Evolutionary conservation across 2,113 vertebrate species (phyloP), one percentile per base, ranked within the genome.

Genomic region (Coregonus clupeaformis): DNA sequence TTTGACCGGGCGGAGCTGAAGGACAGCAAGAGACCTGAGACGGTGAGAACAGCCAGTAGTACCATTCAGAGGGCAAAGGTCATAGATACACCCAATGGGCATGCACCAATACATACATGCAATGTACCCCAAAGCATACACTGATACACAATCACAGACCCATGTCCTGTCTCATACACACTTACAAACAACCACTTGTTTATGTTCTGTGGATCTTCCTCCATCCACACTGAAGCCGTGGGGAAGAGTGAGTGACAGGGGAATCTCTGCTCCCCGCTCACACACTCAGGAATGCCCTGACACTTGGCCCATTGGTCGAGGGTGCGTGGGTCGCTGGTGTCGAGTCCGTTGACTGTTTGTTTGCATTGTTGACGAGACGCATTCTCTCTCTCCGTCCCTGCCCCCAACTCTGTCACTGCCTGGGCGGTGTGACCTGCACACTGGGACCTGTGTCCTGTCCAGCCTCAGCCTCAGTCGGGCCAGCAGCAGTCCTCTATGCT

Each of bases 1-100:
- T 99, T 98, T 0, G 91, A 97, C 72, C 89, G 92, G 73, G 94
- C 91, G 1, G 98, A 98, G 89, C 93, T 98, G 89, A 95, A 94
- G 0, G 98, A 98, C 93, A 99, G 97, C 83, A 99, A 98, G 82
- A 94, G 97, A 0, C 98, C 97, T 0, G 97, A 99, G 73, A 98
- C 98, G 86, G 97, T 99, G 85, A 87, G 93, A 80, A 30, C 59
- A 62, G 4, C 69, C n/a, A 14, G 49, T 52, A 4, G 12, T 52
- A 52, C 36, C 49, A 52, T 14, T 52, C 49, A 52, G 49, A 1
- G 18, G 45, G 42, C 22, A 69, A 47, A 49, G 45, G 57, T 16
- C 57, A 30, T 59, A 16, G 12, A 18, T 16, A 67, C 6, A 36
- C 32, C 36, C 2, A 11, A 11, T 42, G 36, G 36, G 9, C 9